phyloP scores from a whole-genome alignment of 2,113 vertebrate genomes.

The Centropus bengalensis region DNA sequence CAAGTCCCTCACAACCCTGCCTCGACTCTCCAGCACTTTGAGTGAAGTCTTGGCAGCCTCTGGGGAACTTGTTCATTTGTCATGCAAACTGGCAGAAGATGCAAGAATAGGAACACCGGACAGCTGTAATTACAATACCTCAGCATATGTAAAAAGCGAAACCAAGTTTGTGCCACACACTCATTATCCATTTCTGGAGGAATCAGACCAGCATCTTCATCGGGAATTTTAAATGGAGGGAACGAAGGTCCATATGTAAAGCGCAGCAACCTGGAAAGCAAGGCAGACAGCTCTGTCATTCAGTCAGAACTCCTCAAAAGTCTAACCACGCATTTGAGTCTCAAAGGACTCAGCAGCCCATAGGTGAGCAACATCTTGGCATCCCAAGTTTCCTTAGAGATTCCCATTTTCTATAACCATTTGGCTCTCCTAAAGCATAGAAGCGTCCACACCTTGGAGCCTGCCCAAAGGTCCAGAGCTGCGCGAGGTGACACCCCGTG shows the following conservation, averaged over 20 bases:
- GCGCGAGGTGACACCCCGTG: background rate
- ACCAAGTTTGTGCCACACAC: slow-evolving; percentile 95
- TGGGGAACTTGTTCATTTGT: background rate
- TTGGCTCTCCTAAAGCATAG: background rate
- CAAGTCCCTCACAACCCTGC: background rate
- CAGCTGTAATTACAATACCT: slow-evolving; percentile 77
- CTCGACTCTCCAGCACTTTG: no score
- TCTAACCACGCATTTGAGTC: background rate
- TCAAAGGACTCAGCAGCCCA: background rate
- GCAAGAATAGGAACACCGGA: background rate
- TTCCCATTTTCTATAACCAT: background rate
- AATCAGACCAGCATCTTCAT: slow-evolving; percentile 92
- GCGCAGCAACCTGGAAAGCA: slow-evolving; percentile 83
- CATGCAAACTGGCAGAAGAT: background rate
- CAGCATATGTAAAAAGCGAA: slow-evolving; percentile 97
- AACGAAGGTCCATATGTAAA: slow-evolving; percentile 94
- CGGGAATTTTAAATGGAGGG: slow-evolving; percentile 93
- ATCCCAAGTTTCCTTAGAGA: background rate
- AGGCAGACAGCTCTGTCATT: background rate
- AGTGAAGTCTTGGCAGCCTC: background rate
- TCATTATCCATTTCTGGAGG: slow-evolving; percentile 95
- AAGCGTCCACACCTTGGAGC: background rate
- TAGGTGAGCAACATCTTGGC: background rate
- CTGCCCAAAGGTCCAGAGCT: background rate
- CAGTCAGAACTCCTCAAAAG: background rate